Base-by-base conservation (phyloP, 1,140 invertebrate species). In the Melanaphis sacchari region DNA sequence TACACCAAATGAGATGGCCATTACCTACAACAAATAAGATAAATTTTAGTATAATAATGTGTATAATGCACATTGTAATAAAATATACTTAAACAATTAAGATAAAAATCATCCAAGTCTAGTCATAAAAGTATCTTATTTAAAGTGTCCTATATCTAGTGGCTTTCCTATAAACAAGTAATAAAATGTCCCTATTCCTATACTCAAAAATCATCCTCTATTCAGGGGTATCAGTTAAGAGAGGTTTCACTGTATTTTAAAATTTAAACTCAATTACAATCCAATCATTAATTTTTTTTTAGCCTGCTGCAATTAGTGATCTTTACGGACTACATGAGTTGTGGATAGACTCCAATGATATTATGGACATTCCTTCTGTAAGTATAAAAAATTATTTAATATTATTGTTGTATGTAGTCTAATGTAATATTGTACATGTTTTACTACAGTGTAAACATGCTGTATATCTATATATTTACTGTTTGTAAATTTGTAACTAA, bases 341-440 rank as follows among this genome's bases (percentile, higher is more conserved):
- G 15, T 99, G 98, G 98, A 97, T 98, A 95, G 98, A 99, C 95
- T 97, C 97, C 93, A 99, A 99, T 95, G 97, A 97, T 94, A 97
- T 99, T 93, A 96, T 92, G 96, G 96, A 91, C 96, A 99, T 94
- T 96, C 98, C 84, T 76, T 41, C 54, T 3, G 91, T 93, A 82
- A 92, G 90, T 82, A 92, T 31, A 2, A 22, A 22, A 26, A 52
- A 89, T 85, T 85, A 46, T 36, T 6, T 8, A 18, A 18, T 46
- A 43, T 21, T n/a, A 11, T n/a, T 87, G 11, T 66, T n/a, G 46
- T 76, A 76, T 76, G 15, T 76, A 15, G 31, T 76, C 15, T 76
- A 76, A 0, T n/a, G 31, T 11, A n/a, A 11, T 66, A 26, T n/a
- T 66, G 59, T 4, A n/a, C 3, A 4, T 8, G 2, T 31, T 66